Evolutionary conservation across 92 coral and sea anemone species (phyloP), one percentile per base, ranked within the genome.

Genomic region (Porites cylindrica): DNA sequence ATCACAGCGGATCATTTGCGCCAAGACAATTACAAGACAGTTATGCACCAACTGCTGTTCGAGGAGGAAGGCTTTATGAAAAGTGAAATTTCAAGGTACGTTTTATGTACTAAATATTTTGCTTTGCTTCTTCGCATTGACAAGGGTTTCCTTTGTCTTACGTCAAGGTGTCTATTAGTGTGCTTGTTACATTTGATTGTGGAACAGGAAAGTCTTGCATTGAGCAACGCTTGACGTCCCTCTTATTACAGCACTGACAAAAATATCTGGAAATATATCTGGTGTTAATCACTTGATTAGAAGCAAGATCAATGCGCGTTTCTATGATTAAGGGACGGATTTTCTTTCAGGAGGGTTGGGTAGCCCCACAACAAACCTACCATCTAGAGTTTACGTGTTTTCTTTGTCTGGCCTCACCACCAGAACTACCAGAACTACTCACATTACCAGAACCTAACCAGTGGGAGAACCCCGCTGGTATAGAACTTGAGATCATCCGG

Each of bases 21-120:
- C 21, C 87, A 72, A 18, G 10, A 14, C 79, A 80, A 88, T 21
- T 95, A 95, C 80, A 43, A 69, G 14, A 68, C 62, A 8, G 72
- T 86, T 1, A 95, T 95, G 98, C 98, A 95, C 51, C 85, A 89
- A 70, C 58, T 95, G 73, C 81, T 95, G 64, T 93, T 82, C 86
- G 90, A 87, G 8, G 98, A 95, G 76, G 98, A 95, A 63, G 78
- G 86, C 3, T 89, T 89, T 24, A 62, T 62, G 66, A 62, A 62
- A 80, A 75, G 80, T 51, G 86, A 78, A 68, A 71, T 23, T 43
- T 59, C 83, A 62, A 18, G 66, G 66, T 62, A 18, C 17, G 66
- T 7, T 62, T 62, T 18, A 62, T 16, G 17, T 7, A 10, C 11
- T 56, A 56, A 56, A 10, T 56, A 10, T 56, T 10, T 10, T 10